phyloP scores from a whole-genome alignment of 2,797 vertebrate species.

The Toxotes lorentzi region DNA sequence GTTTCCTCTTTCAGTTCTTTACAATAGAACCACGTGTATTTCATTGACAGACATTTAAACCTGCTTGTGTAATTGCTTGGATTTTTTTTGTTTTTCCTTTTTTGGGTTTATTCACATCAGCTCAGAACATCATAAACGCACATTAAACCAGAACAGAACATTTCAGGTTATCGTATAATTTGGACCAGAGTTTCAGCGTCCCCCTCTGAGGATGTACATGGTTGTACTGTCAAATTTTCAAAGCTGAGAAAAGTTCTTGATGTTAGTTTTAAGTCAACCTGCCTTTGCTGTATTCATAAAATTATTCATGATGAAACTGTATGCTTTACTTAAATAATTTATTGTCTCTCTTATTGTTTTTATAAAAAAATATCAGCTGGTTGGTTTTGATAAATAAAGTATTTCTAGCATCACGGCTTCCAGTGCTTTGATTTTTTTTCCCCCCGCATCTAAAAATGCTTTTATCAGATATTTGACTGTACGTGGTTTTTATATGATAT shows the following conservation, averaged over 20 bases:
- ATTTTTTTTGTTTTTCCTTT: neutral
- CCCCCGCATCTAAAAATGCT: constrained; percentile 14
- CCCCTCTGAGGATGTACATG: neutral
- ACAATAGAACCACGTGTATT: constrained; percentile 15
- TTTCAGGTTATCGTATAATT: constrained; percentile 1
- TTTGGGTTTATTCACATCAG: neutral
- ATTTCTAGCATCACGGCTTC: constrained; percentile 66
- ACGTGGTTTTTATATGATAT: neutral
- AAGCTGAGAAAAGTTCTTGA: constrained; percentile 33
- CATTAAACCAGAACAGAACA: neutral
- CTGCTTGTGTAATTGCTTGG: constrained; percentile 4
- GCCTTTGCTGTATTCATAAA: constrained; percentile 55
- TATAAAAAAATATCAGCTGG: constrained; percentile 66
- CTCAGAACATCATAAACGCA: constrained; percentile 3
- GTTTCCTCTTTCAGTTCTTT: constrained; percentile 43
- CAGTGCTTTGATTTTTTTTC: constrained; percentile 34
- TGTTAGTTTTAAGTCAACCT: constrained; percentile 40
- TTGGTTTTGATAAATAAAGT: constrained; percentile 80
- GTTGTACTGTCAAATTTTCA: constrained; percentile 29
- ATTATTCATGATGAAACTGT: constrained; percentile 64
- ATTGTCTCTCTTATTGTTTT: constrained; percentile 78
- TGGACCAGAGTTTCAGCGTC: constrained; percentile 7
- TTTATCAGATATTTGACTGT: constrained; percentile 18
- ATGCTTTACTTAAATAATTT: constrained; percentile 78
- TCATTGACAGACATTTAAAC: constrained; percentile 25